phyloP scores from a whole-genome alignment of 2,113 vertebrate species.

The Cynoglossus semilaevis region DNA sequence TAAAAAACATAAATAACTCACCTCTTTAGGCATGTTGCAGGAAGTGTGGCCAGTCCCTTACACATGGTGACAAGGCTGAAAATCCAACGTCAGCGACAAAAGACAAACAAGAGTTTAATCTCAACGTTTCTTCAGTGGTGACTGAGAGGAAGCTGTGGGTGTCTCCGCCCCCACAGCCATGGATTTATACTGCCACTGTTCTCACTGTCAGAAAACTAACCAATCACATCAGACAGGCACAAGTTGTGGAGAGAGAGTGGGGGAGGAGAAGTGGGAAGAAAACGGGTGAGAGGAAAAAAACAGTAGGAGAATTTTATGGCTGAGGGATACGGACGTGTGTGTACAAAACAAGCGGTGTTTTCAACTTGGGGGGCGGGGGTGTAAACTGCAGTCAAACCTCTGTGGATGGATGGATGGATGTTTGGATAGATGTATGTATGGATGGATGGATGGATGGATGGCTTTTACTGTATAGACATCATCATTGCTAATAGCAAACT shows the following conservation, averaged over 20 bases:
- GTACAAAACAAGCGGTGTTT: constrained; percentile 39
- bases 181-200: constrained; percentile 60
- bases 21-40: constrained; percentile 93
- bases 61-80: constrained; percentile 79
- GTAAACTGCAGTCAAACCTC: no score
- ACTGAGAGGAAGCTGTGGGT: constrained; percentile 26
- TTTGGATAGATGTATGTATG: no score
- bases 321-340: not conserved
- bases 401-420: no score
- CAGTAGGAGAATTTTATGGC: constrained; percentile 3
- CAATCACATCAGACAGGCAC: constrained; percentile 55
- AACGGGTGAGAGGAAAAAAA: not conserved
- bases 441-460: no score
- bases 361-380: not conserved
- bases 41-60: constrained; percentile 89
- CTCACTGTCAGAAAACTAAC: constrained; percentile 33
- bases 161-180: constrained; percentile 56
- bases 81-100: constrained; percentile 24
- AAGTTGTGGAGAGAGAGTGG: not conserved
- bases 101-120: constrained; percentile 13
- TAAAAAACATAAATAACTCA: constrained; percentile 59
- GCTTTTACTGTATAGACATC: no score
- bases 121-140: constrained; percentile 8
- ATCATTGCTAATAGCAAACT: no score
- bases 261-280: not conserved